phyloP scores from a whole-genome alignment of 2,797 vertebrate species.

The Percopsis omiscomaycus region DNA sequence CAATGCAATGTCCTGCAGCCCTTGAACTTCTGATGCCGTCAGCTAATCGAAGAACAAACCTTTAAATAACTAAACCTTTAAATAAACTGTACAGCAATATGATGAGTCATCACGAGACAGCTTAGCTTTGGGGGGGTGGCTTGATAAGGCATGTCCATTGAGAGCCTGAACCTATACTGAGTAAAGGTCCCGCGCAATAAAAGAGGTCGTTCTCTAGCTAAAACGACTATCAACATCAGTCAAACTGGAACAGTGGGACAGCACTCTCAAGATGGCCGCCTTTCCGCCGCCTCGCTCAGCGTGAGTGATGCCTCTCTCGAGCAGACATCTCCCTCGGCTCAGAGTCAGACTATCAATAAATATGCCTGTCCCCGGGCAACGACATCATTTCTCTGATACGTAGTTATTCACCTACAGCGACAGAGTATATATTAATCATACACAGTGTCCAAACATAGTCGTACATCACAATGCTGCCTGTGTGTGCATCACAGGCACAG shows the following conservation, averaged over 20 bases:
- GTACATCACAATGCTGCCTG: slow-evolving; percentile 16
- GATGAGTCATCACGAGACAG: slow-evolving; percentile 62
- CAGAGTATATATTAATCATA: slow-evolving; percentile 56
- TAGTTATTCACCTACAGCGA: slow-evolving; percentile 35
- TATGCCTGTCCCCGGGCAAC: slow-evolving; percentile 28
- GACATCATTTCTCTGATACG: slow-evolving; percentile 28
- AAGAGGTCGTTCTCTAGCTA: slow-evolving; percentile 57
- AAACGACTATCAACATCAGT: slow-evolving; percentile 57
- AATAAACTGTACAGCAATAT: slow-evolving; percentile 60
- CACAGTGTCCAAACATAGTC: slow-evolving; percentile 44
- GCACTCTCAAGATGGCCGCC: slow-evolving; percentile 43
- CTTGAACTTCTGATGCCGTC: slow-evolving; percentile 70
- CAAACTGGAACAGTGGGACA: slow-evolving; percentile 39
- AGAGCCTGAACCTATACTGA: slow-evolving; percentile 64
- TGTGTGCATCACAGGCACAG: slow-evolving; percentile 22
- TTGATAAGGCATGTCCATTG: slow-evolving; percentile 74
- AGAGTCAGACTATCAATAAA: slow-evolving; percentile 24
- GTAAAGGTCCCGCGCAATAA: slow-evolving; percentile 70
- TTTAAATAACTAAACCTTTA: slow-evolving; percentile 52
- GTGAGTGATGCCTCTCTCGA: slow-evolving; percentile 31
- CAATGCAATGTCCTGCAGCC: slow-evolving; percentile 64
- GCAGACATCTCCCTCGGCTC: slow-evolving; percentile 48
- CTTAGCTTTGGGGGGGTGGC: slow-evolving; percentile 27
- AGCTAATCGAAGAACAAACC: slow-evolving; percentile 64
- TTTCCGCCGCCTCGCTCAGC: slow-evolving; percentile 11